Conservation (phyloP, 2,797 vertebrate species). For the Thamnophis elegans region DNA sequence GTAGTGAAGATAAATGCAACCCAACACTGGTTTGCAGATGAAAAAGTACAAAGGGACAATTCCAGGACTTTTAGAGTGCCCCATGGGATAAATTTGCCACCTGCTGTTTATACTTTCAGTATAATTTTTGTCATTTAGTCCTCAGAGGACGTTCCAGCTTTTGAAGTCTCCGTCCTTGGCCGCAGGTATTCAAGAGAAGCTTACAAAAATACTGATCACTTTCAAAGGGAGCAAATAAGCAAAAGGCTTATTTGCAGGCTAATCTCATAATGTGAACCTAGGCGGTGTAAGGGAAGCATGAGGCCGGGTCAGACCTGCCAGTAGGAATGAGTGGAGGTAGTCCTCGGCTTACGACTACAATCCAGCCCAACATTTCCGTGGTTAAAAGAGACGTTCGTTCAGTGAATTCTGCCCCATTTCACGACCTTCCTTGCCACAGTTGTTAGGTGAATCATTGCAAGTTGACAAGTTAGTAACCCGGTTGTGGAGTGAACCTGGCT, state of each 20-base stretch:
- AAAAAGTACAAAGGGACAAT: too few relatives aligned
- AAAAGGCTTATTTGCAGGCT: not conserved
- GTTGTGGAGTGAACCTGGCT: too few relatives aligned
- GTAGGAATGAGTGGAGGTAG: not conserved
- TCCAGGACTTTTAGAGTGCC: not conserved
- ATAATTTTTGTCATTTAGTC: not conserved
- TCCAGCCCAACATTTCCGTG: too few relatives aligned
- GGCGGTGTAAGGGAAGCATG: not conserved
- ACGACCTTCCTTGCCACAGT: too few relatives aligned
- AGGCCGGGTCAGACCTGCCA: not conserved
- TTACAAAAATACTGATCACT: not conserved
- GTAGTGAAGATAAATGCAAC: too few relatives aligned
- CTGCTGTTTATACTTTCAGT: not conserved
- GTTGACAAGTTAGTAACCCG: too few relatives aligned
- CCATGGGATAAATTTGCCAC: not conserved
- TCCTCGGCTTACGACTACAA: too few relatives aligned
- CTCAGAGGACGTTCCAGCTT: not conserved
- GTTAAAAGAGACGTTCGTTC: too few relatives aligned
- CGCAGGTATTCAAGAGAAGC: not conserved
- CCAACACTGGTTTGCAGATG: not conserved
- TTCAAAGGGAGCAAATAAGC: not conserved
- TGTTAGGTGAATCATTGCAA: too few relatives aligned
- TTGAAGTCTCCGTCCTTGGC: not conserved
- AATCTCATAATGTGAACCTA: not conserved
- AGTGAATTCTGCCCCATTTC: too few relatives aligned